phyloP scores from a whole-genome alignment of 2,113 vertebrate species.

The Copsychus sechellarum region DNA sequence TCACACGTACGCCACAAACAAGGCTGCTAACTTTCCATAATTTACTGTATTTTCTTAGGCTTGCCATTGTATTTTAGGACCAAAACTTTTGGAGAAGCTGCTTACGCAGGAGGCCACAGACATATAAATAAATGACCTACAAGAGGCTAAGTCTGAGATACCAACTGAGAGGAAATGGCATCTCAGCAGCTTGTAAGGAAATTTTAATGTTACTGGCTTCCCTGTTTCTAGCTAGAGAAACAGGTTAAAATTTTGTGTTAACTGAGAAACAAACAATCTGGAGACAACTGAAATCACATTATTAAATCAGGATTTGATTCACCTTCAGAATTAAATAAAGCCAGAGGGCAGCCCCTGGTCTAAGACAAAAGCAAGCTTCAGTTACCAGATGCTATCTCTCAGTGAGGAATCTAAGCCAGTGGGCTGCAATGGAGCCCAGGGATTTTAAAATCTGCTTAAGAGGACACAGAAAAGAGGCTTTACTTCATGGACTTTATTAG shows the following conservation, averaged over 20 bases:
- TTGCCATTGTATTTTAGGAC: conserved; percentile 46
- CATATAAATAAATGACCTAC: conserved; percentile 52
- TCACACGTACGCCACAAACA: conserved; percentile 72
- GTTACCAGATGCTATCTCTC: neutral
- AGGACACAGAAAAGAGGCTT: neutral
- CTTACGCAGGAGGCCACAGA: conserved; percentile 29
- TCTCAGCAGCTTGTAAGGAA: neutral
- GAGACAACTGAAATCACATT: neutral
- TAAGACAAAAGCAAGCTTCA: conserved; percentile 2
- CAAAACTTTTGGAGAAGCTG: conserved; percentile 19
- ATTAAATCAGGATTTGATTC: neutral
- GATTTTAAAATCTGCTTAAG: neutral
- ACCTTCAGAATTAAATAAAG: conserved; percentile 16
- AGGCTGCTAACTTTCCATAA: conserved; percentile 59
- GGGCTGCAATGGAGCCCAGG: neutral
- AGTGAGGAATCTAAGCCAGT: neutral
- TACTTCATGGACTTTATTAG: neutral
- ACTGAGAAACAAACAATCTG: neutral
- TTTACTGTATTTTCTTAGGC: conserved; percentile 38
- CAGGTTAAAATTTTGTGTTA: neutral
- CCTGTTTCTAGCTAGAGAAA: neutral
- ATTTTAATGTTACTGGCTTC: neutral
- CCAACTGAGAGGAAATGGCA: neutral
- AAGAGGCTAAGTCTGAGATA: neutral
- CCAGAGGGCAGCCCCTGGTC: neutral